Base-by-base conservation (phyloP, 2,797 vertebrate genomes). In the Sebastes alutus region DNA sequence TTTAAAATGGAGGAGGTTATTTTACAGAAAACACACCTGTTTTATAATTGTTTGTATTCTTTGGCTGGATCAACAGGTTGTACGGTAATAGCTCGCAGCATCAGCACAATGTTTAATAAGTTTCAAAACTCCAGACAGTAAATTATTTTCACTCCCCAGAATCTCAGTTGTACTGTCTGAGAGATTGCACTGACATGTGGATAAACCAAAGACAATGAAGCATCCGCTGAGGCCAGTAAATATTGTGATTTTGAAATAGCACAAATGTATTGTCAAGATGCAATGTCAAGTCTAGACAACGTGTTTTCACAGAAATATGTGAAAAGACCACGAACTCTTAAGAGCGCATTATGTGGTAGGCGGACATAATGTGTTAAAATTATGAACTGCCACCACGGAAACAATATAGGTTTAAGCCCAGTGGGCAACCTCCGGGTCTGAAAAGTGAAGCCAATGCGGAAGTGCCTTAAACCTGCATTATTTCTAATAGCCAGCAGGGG, bases 1-100 rank as follows among this genome's bases (percentile, higher is more conserved):
- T 77, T 89, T 69, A 85, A 80, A 84, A 84, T 82, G 83, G 70
- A 77, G 78, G 16, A 78, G 83, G 83, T 93, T 72, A 81, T 85
- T 84, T 83, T 80, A 86, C 63, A 56, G 74, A 89, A 92, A 92
- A 90, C 88, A 91, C 90, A 94, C 90, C 91, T 92, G 90, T 67
- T 89, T 85, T 83, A 83, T 81, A 88, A 89, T 84, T 80, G 82
- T 83, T 82, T 93, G 83, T 90, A 72, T 83, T 81, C 74, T 79
- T 92, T 92, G 87, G 89, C 81, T 10, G 25, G 49, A 73, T 42
- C 73, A 82, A n/a, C 75, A 80, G 77, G 79, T 75, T 32, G 66
- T 62, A 38, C 38, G 72, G 72, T 60, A 35, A 67, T 20, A 78
- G 60, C 72, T 62, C 55, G 58, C 76, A 52, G 32, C 75, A 72